Evolutionary conservation across 2,888 invertebrate genomes (phyloP).

Genomic region (Miltochrista miniata): DNA sequence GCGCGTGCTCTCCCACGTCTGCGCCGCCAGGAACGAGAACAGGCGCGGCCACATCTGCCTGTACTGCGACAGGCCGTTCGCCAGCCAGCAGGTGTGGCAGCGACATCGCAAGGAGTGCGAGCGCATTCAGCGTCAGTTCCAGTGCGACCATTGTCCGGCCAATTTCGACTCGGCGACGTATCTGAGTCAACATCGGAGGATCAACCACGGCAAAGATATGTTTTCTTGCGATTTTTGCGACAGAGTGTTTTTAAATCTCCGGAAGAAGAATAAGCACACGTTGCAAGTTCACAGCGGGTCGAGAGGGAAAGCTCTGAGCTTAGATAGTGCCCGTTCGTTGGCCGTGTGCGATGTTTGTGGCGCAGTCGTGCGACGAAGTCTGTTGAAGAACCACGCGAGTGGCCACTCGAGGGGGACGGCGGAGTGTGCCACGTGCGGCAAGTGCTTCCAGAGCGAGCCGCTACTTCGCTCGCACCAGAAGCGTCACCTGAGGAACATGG

Average conservation of each 20-base stretch:
- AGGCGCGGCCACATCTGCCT: not conserved
- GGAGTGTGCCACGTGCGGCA: too few relatives aligned
- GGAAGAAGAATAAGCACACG: too few relatives aligned
- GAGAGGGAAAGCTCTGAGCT: too few relatives aligned
- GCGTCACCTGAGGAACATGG: too few relatives aligned
- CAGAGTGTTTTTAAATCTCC: not conserved
- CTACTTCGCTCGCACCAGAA: too few relatives aligned
- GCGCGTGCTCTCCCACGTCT: not conserved
- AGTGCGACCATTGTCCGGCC: not conserved
- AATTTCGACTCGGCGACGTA: not conserved
- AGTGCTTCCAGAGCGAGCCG: too few relatives aligned
- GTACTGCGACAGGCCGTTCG: not conserved
- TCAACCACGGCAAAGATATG: not conserved
- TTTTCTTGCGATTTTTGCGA: not conserved
- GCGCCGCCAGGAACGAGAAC: not conserved
- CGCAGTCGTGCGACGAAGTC: too few relatives aligned
- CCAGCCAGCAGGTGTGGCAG: not conserved
- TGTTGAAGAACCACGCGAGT: too few relatives aligned
- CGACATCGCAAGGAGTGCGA: not conserved
- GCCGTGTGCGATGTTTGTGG: too few relatives aligned
- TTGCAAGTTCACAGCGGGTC: too few relatives aligned
- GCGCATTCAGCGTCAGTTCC: not conserved
- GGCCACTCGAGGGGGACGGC: too few relatives aligned
- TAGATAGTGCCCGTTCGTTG: too few relatives aligned
- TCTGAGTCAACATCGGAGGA: not conserved